Evolutionary conservation across 2,113 vertebrate genomes (phyloP).

Genomic region (Psilopsiagon aurifrons): DNA sequence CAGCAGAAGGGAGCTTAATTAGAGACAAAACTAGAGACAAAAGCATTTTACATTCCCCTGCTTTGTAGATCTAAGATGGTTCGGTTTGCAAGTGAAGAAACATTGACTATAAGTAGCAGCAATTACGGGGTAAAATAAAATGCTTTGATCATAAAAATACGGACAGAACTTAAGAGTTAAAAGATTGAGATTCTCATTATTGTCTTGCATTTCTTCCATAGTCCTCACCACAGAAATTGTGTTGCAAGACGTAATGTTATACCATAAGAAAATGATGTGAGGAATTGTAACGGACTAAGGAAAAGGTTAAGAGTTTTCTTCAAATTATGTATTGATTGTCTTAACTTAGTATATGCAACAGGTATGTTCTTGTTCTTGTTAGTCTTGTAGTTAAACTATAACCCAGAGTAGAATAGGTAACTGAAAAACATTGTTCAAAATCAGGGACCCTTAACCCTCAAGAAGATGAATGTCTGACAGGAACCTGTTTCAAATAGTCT

Average conservation of each 20-base stretch:
- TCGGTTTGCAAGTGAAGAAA: background rate
- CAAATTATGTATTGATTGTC: too few species aligned
- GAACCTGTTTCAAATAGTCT: too few species aligned
- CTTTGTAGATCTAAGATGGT: background rate
- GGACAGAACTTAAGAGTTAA: background rate
- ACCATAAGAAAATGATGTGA: background rate
- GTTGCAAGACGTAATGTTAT: background rate
- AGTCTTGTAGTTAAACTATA: too few species aligned
- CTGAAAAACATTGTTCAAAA: too few species aligned
- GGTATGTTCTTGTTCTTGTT: too few species aligned
- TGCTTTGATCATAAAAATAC: background rate
- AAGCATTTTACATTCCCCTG: background rate
- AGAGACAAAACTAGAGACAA: background rate
- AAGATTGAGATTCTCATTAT: background rate
- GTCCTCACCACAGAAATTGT: fast-evolving
- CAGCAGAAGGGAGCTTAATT: background rate
- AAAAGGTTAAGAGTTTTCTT: too few species aligned
- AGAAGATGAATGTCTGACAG: too few species aligned
- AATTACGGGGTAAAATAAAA: background rate
- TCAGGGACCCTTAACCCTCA: too few species aligned
- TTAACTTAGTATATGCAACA: too few species aligned
- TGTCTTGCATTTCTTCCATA: background rate
- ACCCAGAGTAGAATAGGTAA: too few species aligned
- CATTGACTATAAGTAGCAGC: background rate
- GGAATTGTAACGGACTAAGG: too few species aligned